Evolutionary conservation across 2,113 vertebrate species (phyloP), one percentile per base, ranked within the genome.

Genomic region (Alligator sinensis): DNA sequence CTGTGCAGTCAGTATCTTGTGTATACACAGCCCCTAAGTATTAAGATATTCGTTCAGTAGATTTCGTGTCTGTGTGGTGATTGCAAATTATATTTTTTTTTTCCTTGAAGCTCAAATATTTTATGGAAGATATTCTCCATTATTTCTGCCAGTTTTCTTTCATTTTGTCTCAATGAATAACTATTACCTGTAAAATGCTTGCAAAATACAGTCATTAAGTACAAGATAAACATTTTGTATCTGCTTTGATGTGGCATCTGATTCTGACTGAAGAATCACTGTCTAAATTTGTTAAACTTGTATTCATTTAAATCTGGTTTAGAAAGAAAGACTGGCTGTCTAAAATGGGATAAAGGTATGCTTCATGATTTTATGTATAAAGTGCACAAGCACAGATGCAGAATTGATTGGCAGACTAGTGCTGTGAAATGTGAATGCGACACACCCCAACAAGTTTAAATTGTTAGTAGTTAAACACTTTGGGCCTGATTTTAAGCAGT

Each of bases 121-220:
- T 90, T 77, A 94, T 84, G 86, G 87, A 94, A 89, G 22, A n/a
- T 58, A 12, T 12, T 85, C 59, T 57, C 47, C 64, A 80, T 87
- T 88, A 18, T 47, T 92, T 86, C 92, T 72, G 80, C 63, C 85
- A 91, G 80, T 80, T 95, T 93, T 76, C 91, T 87, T 95, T 84
- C 92, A 84, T 86, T 96, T 90, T 77, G 64, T 84, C 82, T 89
- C 82, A 84, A 96, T 94, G 92, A 94, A 76, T 5, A 87, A 88
- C 87, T 91, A 82, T 87, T 78, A 78, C 18, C 77, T 88, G 77
- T 82, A 76, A 94, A 89, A 61, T 25, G 63, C 61, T 95, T 94
- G 89, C 77, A 91, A 95, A 94, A 82, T 78, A 7, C 58, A 92
- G 57, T 76, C 60, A 90, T 91, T 90, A 85, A 81, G 90, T 90